phyloP scores from a whole-genome alignment of 1,140 invertebrate species.

The Conus betulinus region DNA sequence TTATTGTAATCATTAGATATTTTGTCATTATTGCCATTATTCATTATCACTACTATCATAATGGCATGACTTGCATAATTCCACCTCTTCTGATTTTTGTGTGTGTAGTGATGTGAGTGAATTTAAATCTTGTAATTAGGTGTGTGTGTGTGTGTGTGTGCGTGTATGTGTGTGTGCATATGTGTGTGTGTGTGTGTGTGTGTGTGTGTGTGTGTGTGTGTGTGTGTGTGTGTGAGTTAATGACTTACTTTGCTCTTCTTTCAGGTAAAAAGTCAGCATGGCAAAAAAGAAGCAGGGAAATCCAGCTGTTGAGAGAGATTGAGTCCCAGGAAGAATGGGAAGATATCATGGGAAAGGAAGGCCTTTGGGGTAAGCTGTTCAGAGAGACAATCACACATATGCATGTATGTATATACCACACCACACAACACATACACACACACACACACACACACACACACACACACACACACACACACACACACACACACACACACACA shows the following conservation, averaged over 20 bases:
- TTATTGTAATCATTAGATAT: too few species aligned
- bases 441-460: not conserved
- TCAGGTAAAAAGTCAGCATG: slow-evolving; percentile 52
- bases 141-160: too few species aligned
- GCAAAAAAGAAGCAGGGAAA: slow-evolving; percentile 73
- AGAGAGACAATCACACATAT: not conserved
- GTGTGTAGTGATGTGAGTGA: too few species aligned
- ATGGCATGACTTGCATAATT: too few species aligned
- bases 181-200: not conserved
- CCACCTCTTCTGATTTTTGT: too few species aligned
- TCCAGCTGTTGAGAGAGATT: slow-evolving; percentile 73
- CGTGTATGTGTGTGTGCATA: not conserved
- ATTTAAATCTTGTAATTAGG: too few species aligned
- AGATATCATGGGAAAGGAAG: slow-evolving; percentile 85
- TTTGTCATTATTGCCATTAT: too few species aligned
- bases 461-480: too few species aligned
- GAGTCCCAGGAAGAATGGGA: slow-evolving; percentile 91
- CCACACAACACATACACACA: not conserved
- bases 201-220: not conserved
- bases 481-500: not conserved
- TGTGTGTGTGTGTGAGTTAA: not conserved
- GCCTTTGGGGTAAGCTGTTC: slow-evolving; percentile 83
- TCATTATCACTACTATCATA: too few species aligned
- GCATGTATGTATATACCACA: not conserved
- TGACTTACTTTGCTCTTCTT: not conserved